phyloP scores from a whole-genome alignment of 2,113 vertebrate species.

The Corythaixoides concolor region DNA sequence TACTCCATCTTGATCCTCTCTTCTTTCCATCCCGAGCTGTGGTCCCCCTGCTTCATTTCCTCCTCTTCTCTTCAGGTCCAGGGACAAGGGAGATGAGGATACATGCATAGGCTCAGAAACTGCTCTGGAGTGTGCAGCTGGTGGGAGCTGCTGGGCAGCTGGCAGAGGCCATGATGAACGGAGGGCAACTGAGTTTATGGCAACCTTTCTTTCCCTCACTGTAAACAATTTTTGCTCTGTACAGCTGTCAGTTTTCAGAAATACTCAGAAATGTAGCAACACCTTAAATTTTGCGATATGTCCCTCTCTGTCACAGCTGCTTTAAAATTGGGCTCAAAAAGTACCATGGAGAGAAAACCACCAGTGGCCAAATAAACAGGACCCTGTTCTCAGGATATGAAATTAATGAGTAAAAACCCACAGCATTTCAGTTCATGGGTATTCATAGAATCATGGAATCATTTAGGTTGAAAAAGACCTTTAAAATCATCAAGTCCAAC shows the following conservation, averaged over 20 bases:
- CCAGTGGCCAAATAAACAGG: neutral
- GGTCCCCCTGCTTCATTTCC: neutral
- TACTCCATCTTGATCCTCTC: neutral
- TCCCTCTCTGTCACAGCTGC: neutral
- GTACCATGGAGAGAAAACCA: neutral
- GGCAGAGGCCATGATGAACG: neutral
- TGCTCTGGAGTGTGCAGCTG: neutral
- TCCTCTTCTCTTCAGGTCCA: neutral
- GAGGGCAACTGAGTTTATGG: neutral
- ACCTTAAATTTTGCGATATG: neutral
- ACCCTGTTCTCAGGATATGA: neutral
- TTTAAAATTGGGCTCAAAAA: neutral
- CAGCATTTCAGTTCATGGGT: accelerated
- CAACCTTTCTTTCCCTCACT: neutral
- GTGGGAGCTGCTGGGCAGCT: neutral
- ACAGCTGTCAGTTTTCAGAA: neutral
- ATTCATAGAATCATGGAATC: neutral
- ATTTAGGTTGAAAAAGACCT: neutral
- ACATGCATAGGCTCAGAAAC: neutral
- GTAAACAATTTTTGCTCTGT: neutral
- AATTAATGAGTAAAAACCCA: neutral
- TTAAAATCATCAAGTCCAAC: neutral
- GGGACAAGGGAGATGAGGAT: accelerated
- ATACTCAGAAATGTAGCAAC: neutral
- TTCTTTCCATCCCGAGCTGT: neutral